These are phyloP conservation scores for Bombus superbus DNA, from an alignment of 1,140 invertebrate species.

Conservation along the genomic window DNA sequence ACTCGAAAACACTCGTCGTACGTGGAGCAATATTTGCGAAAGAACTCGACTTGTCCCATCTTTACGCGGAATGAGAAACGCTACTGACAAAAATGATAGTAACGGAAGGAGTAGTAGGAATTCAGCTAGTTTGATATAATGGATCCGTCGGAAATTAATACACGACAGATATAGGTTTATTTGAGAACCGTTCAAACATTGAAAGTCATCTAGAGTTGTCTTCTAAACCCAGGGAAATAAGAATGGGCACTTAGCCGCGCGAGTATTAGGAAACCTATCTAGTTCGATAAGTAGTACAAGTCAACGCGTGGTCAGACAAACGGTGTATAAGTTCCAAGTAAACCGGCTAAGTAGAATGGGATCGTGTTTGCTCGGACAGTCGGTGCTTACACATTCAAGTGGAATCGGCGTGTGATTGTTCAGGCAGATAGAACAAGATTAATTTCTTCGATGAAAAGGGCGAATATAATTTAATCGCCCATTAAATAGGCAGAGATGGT, in stretches of 20 bases:
- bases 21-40: neutral
- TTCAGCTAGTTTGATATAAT: neutral
- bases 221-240: neutral
- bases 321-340: too few species aligned
- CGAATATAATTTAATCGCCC: neutral
- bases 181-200: neutral
- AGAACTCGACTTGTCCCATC: neutral
- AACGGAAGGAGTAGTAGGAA: neutral
- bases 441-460: neutral
- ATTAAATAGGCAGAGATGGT: neutral
- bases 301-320: neutral
- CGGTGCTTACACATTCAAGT: neutral
- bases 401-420: neutral
- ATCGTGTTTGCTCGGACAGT: neutral
- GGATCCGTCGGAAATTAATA: neutral
- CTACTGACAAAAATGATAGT: too few species aligned
- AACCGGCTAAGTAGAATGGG: constrained; percentile 8
- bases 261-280: neutral
- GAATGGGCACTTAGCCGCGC: neutral
- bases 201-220: neutral
- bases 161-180: neutral
- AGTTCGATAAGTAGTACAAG: neutral
- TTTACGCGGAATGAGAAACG: too few species aligned
- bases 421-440: neutral
- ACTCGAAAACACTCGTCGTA: neutral